These are phyloP conservation scores for Actias luna DNA, from an alignment of 2,888 invertebrate genomes.

Conservation along the genomic window DNA sequence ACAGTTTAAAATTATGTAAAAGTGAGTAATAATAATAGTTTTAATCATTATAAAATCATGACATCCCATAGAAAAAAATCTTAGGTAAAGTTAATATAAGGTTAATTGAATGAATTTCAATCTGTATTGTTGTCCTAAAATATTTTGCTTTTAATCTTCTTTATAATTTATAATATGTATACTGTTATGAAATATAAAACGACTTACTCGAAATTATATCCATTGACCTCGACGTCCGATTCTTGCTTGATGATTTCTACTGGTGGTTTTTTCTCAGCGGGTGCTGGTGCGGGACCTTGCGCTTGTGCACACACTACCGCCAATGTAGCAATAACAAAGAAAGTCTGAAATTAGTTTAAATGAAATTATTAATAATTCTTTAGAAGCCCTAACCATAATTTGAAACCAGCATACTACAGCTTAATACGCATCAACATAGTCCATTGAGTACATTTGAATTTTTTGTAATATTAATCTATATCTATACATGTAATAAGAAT, in stretches of 20 bases:
- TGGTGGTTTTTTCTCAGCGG: slow-evolving; percentile 37
- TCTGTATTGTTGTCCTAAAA: neutral
- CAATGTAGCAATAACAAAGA: slow-evolving; percentile 56
- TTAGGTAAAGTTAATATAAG: no score
- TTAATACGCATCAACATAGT: no score
- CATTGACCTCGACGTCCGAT: slow-evolving; percentile 82
- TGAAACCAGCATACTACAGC: no score
- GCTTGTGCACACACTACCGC: slow-evolving; percentile 61
- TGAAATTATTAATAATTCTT: neutral
- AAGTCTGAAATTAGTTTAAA: slow-evolving; percentile 47
- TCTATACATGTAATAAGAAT: no score
- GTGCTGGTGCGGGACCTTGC: slow-evolving; percentile 40
- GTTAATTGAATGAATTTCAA: no score
- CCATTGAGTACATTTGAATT: no score
- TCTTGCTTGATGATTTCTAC: slow-evolving; percentile 83
- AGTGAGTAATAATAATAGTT: no score
- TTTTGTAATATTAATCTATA: no score
- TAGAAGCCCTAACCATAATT: neutral
- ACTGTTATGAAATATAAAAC: neutral
- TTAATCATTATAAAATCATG: no score
- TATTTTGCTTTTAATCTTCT: neutral
- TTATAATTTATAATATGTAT: neutral
- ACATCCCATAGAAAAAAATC: no score
- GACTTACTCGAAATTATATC: slow-evolving; percentile 85
- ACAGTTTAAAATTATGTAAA: no score